A percentile compares a stretch with the other conserved stretches of the same genome.
Conservation (phyloP, 2,797 vertebrate genomes). For the Microctenopoma stevenorrisi region DNA sequence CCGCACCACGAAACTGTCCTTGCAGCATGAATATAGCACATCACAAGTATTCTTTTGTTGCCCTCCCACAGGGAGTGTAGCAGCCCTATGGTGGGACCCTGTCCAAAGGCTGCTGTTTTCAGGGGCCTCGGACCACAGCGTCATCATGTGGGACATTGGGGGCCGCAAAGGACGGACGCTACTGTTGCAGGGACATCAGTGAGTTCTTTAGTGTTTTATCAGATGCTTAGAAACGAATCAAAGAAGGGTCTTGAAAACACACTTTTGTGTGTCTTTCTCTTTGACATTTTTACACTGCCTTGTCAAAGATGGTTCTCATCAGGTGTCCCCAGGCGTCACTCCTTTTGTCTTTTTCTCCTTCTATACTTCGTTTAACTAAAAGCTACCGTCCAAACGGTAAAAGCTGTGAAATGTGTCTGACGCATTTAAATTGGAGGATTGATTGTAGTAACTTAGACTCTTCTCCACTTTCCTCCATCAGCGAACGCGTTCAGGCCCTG, state of each 20-base stretch:
- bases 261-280: not conserved
- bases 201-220: slow-evolving; percentile 54
- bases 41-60: not conserved
- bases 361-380: too few species aligned
- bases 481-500: slow-evolving; percentile 94
- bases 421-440: not conserved
- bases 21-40: not conserved
- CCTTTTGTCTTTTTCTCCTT: slow-evolving; percentile 1
- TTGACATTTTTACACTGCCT: not conserved
- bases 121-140: slow-evolving; percentile 95
- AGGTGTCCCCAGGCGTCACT: slow-evolving; percentile 8
- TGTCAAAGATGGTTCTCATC: slow-evolving; percentile 44
- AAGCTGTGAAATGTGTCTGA: not conserved
- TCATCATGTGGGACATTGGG: slow-evolving; percentile 99
- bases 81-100: slow-evolving; percentile 95
- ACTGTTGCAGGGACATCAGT: slow-evolving; percentile 97
- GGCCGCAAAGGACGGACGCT: slow-evolving; percentile 93
- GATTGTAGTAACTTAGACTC: not conserved
- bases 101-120: slow-evolving; percentile 95
- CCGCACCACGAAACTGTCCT: not conserved
- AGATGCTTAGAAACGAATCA: not conserved
- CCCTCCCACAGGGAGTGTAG: slow-evolving; percentile 86
- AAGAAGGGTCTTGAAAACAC: not conserved
- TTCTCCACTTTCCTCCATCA: slow-evolving; percentile 56
- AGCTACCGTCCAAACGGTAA: too few species aligned